Conservation (phyloP, 2,113 vertebrate genomes). For the Columbina picui region DNA sequence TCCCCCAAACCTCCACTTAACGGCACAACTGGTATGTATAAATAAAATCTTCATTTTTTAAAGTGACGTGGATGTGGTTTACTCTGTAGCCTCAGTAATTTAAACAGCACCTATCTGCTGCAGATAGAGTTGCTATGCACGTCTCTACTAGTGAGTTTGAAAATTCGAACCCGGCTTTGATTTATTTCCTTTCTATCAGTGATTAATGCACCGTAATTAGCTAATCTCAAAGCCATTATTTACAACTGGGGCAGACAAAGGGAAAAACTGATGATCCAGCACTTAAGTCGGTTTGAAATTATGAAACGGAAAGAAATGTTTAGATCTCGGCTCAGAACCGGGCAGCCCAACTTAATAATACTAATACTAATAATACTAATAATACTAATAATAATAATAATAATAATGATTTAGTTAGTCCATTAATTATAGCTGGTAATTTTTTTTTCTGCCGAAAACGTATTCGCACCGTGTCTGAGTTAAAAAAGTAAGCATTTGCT, state of each 20-base stretch:
- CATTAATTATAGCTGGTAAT: not conserved
- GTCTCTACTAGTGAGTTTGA: slow-evolving; percentile 61
- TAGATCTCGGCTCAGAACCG: not conserved
- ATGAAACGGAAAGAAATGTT: slow-evolving; percentile 52
- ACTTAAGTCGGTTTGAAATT: slow-evolving; percentile 72
- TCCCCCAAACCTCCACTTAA: slow-evolving; percentile 37
- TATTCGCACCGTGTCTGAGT: not conserved
- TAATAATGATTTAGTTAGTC: not conserved
- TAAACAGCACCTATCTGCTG: slow-evolving; percentile 78
- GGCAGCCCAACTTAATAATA: not conserved
- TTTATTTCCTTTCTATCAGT: slow-evolving; percentile 83
- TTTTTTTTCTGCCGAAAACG: not conserved
- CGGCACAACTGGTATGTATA: slow-evolving; percentile 71
- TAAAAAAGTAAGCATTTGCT: not conserved
- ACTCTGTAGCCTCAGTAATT: slow-evolving; percentile 76
- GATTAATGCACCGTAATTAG: slow-evolving; percentile 86
- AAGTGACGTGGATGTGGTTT: slow-evolving; percentile 76
- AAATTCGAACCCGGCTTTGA: slow-evolving; percentile 74
- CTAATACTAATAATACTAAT: not conserved
- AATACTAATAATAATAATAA: not conserved
- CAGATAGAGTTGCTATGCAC: slow-evolving; percentile 73
- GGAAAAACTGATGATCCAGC: slow-evolving; percentile 75
- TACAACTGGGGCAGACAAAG: slow-evolving; percentile 76
- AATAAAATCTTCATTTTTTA: slow-evolving; percentile 78
- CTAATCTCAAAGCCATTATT: slow-evolving; percentile 85